phyloP scores from a whole-genome alignment of 2,888 invertebrate species.

The Orthosia cruda region DNA sequence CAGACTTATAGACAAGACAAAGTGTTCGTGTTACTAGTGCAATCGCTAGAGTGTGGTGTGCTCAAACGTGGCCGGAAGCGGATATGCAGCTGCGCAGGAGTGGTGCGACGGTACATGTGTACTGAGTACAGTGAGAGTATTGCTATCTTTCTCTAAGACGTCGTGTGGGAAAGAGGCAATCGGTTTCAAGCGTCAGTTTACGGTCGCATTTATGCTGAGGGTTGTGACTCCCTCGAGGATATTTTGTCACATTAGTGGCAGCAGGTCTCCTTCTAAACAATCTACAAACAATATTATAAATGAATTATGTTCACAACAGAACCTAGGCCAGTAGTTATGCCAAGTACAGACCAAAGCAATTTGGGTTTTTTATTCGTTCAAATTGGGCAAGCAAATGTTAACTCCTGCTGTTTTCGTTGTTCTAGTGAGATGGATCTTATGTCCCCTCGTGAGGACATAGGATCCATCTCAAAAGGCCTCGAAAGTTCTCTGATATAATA shows the following conservation, averaged over 20 bases:
- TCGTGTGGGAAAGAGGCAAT: neutral
- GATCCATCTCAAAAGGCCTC: neutral
- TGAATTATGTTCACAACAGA: slow-evolving; percentile 5
- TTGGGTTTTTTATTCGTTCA: neutral
- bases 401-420: no score
- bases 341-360: neutral
- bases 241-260: neutral
- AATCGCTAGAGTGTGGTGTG: slow-evolving; percentile 66
- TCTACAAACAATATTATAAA: slow-evolving; percentile 1
- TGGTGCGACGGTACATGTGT: slow-evolving; percentile 23
- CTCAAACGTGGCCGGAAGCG: slow-evolving; percentile 27
- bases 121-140: slow-evolving; percentile 3
- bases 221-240: no score
- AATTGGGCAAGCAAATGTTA: neutral
- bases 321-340: neutral
- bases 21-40: slow-evolving; percentile 58
- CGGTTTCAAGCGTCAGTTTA: neutral
- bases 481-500: neutral
- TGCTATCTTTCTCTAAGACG: slow-evolving; percentile 21
- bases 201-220: neutral
- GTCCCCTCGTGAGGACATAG: neutral
- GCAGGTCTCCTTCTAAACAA: neutral
- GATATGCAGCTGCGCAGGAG: slow-evolving; percentile 35
- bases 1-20: slow-evolving; percentile 36
- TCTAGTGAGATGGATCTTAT: no score